Evolutionary conservation across 1,140 invertebrate species (phyloP), one percentile per base, ranked within the genome.

Genomic region (Rhynchophorus ferrugineus): DNA sequence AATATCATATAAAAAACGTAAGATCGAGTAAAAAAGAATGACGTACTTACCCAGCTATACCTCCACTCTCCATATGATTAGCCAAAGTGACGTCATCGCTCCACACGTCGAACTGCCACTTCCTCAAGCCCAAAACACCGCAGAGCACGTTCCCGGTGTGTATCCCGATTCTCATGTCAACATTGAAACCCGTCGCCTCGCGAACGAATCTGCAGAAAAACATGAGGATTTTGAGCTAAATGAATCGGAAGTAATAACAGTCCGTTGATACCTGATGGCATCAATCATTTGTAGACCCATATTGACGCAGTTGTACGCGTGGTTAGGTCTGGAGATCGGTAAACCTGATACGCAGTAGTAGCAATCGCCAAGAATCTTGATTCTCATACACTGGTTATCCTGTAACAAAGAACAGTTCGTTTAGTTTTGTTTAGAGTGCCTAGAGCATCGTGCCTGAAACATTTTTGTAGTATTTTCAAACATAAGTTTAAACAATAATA

Each of bases 51-150:
- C 94, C 93, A 7, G 94, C 89, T 39, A 93, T 79, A 43, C 94
- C 94, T 11, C 89, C 89, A 35, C 91, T 91, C 73, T 98, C 95
- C 93, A 98, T 95, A 64, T 94, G 87, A 76, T 96, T 97, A 41
- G 95, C 95, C 3, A 96, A 76, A 14, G 91, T 95, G 63, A 97
- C 95, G 71, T 98, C 95, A 75, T 95, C 89, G 60, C 91, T 95
- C 92, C 94, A 98, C 29, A 98, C 91, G 73, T 98, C 95, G 71
- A 92, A 98, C 77, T 98, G 94, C 94, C 93, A 98, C 73, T 98
- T 98, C 43, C 89, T 75, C 5, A 96, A 74, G 1, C 95, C 95
- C 38, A 98, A 76, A n/a, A 98, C 89, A 3, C 95, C 95, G 64
- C 92, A 96, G 5, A 98, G 74, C 16, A 98, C 94, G 64, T 89